Evolutionary conservation across 2,113 vertebrate genomes (phyloP).

Genomic region (Gallinago jamesoni): DNA sequence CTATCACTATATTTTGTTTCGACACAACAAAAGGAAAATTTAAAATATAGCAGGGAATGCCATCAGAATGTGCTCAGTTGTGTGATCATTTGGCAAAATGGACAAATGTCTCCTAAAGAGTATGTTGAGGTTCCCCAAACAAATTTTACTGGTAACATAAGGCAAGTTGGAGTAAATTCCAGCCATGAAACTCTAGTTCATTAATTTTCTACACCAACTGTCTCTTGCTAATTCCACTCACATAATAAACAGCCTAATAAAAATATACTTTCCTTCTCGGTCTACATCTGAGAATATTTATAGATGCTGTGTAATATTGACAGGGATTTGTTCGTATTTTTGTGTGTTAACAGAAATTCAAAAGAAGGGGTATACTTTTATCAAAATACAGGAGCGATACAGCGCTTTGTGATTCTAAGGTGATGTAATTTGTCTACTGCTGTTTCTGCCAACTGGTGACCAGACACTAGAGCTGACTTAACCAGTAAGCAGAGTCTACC

Average conservation of each 20-base stretch:
- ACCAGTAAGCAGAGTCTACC: constrained; percentile 74
- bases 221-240: constrained; percentile 72
- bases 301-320: constrained; percentile 50
- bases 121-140: constrained; percentile 68
- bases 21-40: constrained; percentile 18
- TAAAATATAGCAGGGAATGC: constrained; percentile 14
- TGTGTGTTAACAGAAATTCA: not conserved
- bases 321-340: not conserved
- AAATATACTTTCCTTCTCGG: constrained; percentile 65
- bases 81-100: constrained; percentile 64
- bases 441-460: constrained; percentile 72
- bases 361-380: not conserved
- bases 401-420: constrained; percentile 59
- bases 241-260: constrained; percentile 73
- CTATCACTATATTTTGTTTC: constrained; percentile 20
- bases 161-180: constrained; percentile 71
- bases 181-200: constrained; percentile 75
- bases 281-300: constrained; percentile 67
- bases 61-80: constrained; percentile 40
- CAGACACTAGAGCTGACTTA: constrained; percentile 65
- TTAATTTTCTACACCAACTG: constrained; percentile 75
- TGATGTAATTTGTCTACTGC: constrained; percentile 65
- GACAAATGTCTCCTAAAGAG: constrained; percentile 67
- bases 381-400: constrained; percentile 28
- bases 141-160: constrained; percentile 74